Conservation (phyloP, 2,113 vertebrate genomes). For the Hippocampus abdominalis region DNA sequence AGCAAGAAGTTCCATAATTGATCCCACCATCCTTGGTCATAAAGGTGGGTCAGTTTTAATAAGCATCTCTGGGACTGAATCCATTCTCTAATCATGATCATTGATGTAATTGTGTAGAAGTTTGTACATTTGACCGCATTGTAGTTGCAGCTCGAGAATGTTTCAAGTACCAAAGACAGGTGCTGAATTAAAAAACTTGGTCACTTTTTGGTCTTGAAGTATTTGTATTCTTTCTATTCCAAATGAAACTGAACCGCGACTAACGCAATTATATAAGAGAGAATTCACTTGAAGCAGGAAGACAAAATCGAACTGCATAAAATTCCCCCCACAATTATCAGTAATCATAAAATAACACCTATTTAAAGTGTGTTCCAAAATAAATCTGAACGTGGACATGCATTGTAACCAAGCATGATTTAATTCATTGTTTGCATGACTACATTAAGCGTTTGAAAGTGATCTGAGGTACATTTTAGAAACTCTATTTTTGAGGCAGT, state of each 20-base stretch:
- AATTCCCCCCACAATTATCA: not conserved
- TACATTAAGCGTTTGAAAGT: constrained; percentile 31
- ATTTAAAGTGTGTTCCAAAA: not conserved
- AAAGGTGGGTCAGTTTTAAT: not conserved
- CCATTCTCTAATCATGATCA: not conserved
- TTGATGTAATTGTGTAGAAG: too few relatives aligned
- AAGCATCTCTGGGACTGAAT: not conserved
- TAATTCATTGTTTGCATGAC: constrained; percentile 24
- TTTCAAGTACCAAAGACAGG: not conserved
- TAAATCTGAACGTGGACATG: constrained; percentile 1
- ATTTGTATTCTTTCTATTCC: not conserved
- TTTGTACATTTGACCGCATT: too few relatives aligned
- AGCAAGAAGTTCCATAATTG: constrained; percentile 82
- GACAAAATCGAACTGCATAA: not conserved
- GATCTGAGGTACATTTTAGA: constrained; percentile 45
- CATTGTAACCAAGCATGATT: constrained; percentile 2
- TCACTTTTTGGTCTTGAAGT: not conserved
- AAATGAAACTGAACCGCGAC: not conserved
- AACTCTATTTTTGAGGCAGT: constrained; percentile 30
- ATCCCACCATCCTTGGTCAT: constrained; percentile 34
- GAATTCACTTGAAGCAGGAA: not conserved
- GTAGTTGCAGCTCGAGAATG: too few relatives aligned
- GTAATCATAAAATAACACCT: not conserved
- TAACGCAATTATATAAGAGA: not conserved
- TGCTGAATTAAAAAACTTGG: not conserved